Evolutionary conservation across 2,113 vertebrate genomes (phyloP).

Genomic region (Solea solea): DNA sequence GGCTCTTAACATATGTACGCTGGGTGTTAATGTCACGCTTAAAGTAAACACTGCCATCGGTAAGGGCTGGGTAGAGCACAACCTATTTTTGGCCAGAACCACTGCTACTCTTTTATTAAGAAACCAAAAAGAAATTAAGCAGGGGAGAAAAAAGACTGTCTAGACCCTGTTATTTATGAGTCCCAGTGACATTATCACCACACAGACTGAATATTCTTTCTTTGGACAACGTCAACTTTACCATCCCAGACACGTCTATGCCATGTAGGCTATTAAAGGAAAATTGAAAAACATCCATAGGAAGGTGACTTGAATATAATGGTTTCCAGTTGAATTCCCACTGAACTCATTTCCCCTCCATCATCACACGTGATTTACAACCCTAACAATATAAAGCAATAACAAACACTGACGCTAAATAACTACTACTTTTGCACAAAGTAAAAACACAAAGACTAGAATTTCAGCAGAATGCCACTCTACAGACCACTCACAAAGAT

Average conservation of each 20-base stretch:
- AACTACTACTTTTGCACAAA: background rate
- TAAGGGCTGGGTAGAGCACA: slow-evolving; percentile 47
- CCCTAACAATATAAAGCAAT: background rate
- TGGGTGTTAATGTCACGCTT: slow-evolving; percentile 75
- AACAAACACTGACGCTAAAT: background rate
- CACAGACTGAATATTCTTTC: slow-evolving; percentile 39
- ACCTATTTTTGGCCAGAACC: slow-evolving; percentile 60
- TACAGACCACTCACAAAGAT: slow-evolving; percentile 33
- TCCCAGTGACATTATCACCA: slow-evolving; percentile 38
- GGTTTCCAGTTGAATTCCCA: slow-evolving; percentile 5
- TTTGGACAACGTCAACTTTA: slow-evolving; percentile 13
- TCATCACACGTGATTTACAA: background rate
- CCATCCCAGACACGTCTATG: background rate
- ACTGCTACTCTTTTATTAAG: slow-evolving; percentile 68
- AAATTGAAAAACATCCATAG: background rate
- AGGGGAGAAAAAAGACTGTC: slow-evolving; percentile 51
- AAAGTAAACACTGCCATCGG: slow-evolving; percentile 65
- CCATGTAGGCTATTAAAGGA: background rate
- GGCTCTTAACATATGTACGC: slow-evolving; percentile 67
- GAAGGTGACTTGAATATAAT: background rate
- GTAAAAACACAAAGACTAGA: background rate
- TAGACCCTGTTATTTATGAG: slow-evolving; percentile 66
- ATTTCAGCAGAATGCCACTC: slow-evolving; percentile 41
- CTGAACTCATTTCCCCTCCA: background rate
- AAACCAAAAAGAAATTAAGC: slow-evolving; percentile 60